Percentiles rank a stretch among this genome's conserved stretches.
phyloP scores from a whole-genome alignment of 2,888 invertebrate genomes.

The Erynnis tages region DNA sequence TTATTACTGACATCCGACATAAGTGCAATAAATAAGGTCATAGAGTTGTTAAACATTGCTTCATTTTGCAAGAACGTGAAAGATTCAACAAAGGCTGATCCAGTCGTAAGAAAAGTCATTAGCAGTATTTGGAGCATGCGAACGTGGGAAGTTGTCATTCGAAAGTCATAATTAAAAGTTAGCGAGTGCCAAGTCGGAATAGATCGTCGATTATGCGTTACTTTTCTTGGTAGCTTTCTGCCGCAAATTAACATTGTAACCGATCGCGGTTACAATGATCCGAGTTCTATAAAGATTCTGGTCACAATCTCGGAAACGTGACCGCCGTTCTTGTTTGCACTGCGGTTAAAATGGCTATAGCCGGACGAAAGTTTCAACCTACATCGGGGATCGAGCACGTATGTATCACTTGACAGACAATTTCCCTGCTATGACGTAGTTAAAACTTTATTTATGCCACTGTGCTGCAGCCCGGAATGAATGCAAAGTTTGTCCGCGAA shows the following conservation, averaged over 20 bases:
- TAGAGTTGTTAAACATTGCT: conserved; percentile 17
- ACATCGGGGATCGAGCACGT: conserved; percentile 62
- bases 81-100: conserved; percentile 36
- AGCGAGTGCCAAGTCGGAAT: conserved; percentile 49
- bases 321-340: conserved; percentile 67
- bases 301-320: conserved; percentile 63
- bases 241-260: conserved; percentile 51
- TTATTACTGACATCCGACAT: conserved; percentile 36
- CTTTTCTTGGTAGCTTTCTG: conserved; percentile 33
- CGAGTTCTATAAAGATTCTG: conserved; percentile 43
- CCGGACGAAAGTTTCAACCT: conserved; percentile 73
- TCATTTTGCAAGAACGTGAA: conserved; percentile 28
- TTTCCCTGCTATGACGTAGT: conserved; percentile 62
- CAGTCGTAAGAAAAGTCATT: conserved; percentile 44
- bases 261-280: conserved; percentile 48
- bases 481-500: conserved; percentile 66
- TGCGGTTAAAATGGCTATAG: conserved; percentile 65
- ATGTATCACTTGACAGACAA: conserved; percentile 62
- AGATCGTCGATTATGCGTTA: conserved; percentile 38
- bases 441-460: conserved; percentile 62
- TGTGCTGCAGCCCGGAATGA: conserved; percentile 66
- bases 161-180: conserved; percentile 53
- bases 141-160: conserved; percentile 66
- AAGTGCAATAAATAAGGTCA: conserved; percentile 16
- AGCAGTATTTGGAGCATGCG: conserved; percentile 67